Percentiles rank a stretch among this genome's conserved stretches.
phyloP scores from a whole-genome alignment of 2,113 vertebrate species.

The Phyllostomus hastatus region DNA sequence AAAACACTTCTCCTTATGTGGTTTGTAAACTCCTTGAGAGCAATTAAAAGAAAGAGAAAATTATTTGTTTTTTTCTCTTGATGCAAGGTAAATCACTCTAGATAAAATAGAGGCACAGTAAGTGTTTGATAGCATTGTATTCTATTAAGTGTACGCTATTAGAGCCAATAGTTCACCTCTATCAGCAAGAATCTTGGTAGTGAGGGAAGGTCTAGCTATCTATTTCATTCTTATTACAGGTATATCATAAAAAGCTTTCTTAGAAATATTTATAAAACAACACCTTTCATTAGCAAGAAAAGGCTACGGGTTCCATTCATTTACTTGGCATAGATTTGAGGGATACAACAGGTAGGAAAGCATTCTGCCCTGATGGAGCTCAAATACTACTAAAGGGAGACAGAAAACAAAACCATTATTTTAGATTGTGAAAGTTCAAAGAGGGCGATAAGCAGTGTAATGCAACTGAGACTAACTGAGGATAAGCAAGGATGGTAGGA shows the following conservation, averaged over 20 bases:
- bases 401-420: neutral
- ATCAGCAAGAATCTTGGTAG: neutral
- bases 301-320: neutral
- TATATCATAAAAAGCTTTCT: neutral
- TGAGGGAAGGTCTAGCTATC: neutral
- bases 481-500: neutral
- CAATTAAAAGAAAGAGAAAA: neutral
- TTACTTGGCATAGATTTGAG: neutral
- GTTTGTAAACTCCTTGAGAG: neutral
- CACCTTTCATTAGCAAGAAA: neutral
- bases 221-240: neutral
- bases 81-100: neutral
- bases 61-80: neutral
- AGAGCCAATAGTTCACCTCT: neutral
- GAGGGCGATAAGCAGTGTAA: neutral
- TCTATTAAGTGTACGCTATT: neutral
- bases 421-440: neutral
- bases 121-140: neutral
- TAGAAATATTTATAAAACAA: neutral
- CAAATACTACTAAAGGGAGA: neutral
- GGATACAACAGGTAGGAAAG: no score
- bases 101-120: neutral
- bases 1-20: neutral
- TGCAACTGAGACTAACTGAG: neutral
- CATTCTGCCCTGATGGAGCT: neutral